Conservation (phyloP, 2,797 vertebrate genomes). For the Pristis pectinata region DNA sequence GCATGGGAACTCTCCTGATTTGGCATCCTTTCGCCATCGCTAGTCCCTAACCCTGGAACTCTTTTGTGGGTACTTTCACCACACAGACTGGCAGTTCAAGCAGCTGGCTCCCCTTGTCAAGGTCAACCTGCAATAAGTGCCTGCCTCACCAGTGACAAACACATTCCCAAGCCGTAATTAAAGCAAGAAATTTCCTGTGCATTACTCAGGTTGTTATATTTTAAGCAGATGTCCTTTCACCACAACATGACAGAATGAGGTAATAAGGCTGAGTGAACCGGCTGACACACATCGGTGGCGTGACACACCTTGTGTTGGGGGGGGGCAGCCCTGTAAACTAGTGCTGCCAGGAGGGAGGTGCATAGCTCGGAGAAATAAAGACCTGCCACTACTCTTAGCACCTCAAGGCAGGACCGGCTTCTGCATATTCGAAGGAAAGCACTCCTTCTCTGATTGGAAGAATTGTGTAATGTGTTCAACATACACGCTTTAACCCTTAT, state of each 20-base stretch:
- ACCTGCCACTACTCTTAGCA: neutral
- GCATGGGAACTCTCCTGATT: neutral
- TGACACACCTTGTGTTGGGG: neutral
- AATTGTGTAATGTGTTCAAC: neutral
- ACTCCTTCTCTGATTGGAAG: neutral
- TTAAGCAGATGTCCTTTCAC: neutral
- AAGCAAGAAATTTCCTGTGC: neutral
- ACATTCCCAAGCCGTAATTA: neutral
- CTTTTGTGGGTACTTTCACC: neutral
- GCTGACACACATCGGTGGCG: too few relatives aligned
- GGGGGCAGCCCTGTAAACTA: neutral
- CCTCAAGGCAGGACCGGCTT: neutral
- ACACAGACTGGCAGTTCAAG: neutral
- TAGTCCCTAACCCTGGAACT: neutral
- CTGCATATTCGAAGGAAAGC: neutral
- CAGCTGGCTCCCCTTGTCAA: neutral
- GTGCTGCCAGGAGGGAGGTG: neutral
- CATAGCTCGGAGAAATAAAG: neutral
- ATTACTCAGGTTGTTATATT: neutral
- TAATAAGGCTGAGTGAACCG: too few relatives aligned
- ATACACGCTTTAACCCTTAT: neutral
- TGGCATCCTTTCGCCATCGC: neutral
- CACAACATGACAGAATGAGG: neutral
- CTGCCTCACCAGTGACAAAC: neutral
- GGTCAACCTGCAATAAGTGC: neutral